Evolutionary conservation across 2,113 vertebrate genomes (phyloP).

Genomic region (Leucoraja erinaceus): DNA sequence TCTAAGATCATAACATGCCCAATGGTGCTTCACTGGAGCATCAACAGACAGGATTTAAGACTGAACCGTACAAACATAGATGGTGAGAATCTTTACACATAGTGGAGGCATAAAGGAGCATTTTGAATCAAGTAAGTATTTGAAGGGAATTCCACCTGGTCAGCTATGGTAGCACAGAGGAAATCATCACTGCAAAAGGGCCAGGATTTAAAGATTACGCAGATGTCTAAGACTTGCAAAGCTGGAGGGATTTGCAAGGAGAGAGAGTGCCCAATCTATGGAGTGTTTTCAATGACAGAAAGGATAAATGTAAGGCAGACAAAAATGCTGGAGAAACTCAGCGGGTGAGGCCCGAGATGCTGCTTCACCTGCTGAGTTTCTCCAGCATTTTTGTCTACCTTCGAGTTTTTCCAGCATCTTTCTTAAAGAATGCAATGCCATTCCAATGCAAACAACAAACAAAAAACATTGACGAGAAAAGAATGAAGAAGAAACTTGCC

Average conservation of each 20-base stretch:
- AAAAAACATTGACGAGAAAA: not conserved
- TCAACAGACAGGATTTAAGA: not conserved
- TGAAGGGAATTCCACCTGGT: not conserved
- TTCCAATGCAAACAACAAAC: not conserved
- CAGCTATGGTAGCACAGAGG: not conserved
- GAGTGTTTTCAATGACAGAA: not conserved
- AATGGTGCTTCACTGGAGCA: not conserved
- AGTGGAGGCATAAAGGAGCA: not conserved
- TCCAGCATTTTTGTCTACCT: too few species aligned
- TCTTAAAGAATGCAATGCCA: not conserved
- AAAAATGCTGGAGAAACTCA: too few species aligned
- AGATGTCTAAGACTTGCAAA: not conserved
- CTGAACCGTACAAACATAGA: not conserved
- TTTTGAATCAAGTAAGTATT: not conserved
- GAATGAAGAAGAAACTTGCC: not conserved
- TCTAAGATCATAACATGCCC: not conserved
- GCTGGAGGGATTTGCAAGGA: not conserved
- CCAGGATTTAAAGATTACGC: not conserved
- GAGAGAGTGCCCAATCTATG: not conserved
- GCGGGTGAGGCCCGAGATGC: too few species aligned
- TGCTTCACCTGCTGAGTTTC: too few species aligned
- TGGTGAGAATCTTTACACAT: not conserved
- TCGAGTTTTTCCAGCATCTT: too few species aligned
- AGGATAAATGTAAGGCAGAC: not conserved
- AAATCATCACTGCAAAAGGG: not conserved